These are phyloP conservation scores for Amphiprion clarkii DNA, from an alignment of 2,797 vertebrate genomes.

Conservation along the genomic window DNA sequence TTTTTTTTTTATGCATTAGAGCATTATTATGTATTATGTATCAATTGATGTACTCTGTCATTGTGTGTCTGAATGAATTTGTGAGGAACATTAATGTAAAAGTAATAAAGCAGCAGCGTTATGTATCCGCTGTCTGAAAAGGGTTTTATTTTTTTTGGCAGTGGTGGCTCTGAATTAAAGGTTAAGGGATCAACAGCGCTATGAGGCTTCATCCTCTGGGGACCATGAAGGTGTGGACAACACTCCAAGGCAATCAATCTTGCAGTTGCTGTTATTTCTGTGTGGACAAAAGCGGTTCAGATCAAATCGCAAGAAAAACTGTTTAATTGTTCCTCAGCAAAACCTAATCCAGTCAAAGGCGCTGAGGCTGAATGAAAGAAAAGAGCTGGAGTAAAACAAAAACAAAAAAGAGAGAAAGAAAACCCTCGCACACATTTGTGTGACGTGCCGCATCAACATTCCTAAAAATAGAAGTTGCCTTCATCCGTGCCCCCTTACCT, in stretches of 20 bases:
- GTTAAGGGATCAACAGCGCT: too few species aligned
- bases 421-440: neutral
- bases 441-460: constrained; percentile 1
- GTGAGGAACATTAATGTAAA: too few species aligned
- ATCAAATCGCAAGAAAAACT: neutral
- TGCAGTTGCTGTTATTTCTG: neutral
- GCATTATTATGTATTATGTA: too few species aligned
- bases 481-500: constrained; percentile 67
- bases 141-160: too few species aligned
- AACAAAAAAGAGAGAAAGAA: neutral
- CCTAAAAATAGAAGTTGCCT: constrained; percentile 36
- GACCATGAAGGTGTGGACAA: too few species aligned
- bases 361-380: neutral
- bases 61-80: too few species aligned
- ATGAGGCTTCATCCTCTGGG: too few species aligned
- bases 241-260: neutral
- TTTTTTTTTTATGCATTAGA: too few species aligned
- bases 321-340: neutral
- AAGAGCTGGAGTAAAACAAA: neutral
- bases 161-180: too few species aligned
- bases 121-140: too few species aligned
- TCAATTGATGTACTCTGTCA: too few species aligned
- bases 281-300: neutral
- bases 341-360: neutral
- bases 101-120: too few species aligned